Conservation (phyloP, 1,140 invertebrate genomes). For the Adelges cooleyi region DNA sequence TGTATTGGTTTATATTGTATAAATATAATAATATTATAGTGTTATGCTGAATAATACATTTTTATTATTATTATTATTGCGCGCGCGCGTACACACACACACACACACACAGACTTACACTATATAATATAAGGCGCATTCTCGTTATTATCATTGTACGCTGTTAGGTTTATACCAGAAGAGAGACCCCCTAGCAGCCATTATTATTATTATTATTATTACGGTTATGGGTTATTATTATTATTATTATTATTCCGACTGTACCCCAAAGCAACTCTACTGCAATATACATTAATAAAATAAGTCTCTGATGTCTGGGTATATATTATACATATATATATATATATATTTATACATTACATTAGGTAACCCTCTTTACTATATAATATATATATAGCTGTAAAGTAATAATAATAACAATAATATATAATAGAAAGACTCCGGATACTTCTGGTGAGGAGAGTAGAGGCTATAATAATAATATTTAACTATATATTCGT, state of each 20-base stretch:
- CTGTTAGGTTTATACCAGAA: slow-evolving; percentile 23
- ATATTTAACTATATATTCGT: slow-evolving; percentile 17
- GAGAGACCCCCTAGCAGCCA: slow-evolving; percentile 24
- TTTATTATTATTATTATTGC: slow-evolving; percentile 29
- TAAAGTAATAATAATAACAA: no score
- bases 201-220: slow-evolving; percentile 24
- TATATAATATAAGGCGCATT: slow-evolving; percentile 25
- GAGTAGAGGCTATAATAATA: slow-evolving; percentile 1
- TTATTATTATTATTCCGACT: slow-evolving; percentile 20
- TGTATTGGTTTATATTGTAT: slow-evolving; percentile 27
- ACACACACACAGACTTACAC: no score
- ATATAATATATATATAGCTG: no score
- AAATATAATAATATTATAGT: slow-evolving; percentile 26
- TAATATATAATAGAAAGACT: no score
- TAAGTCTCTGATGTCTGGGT: slow-evolving; percentile 16
- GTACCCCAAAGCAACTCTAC: slow-evolving; percentile 21
- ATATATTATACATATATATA: slow-evolving; percentile 10
- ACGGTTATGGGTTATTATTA: neutral
- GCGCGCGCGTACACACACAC: slow-evolving; percentile 17
- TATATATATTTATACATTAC: neutral
- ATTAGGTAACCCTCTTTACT: slow-evolving; percentile 6
- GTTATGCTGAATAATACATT: slow-evolving; percentile 28
- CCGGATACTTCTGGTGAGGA: no score
- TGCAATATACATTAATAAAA: slow-evolving; percentile 15
- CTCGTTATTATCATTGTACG: slow-evolving; percentile 26